Conservation (phyloP, 2,113 vertebrate genomes). For the Caranx melampygus region DNA sequence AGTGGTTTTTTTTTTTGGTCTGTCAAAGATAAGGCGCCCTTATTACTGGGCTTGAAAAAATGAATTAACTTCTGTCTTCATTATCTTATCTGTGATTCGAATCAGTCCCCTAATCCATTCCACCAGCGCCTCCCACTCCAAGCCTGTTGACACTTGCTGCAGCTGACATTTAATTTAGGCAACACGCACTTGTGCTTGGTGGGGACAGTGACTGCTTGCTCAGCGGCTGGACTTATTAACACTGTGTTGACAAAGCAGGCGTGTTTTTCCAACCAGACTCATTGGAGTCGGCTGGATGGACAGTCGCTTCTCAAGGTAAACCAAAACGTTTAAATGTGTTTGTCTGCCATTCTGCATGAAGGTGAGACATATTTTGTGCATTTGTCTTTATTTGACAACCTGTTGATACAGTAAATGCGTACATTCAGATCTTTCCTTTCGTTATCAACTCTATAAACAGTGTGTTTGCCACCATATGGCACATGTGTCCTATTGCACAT, state of each 20-base stretch:
- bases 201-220: constrained; percentile 44
- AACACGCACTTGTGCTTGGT: constrained; percentile 39
- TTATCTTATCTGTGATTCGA: constrained; percentile 85
- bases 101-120: constrained; percentile 84
- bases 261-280: constrained; percentile 12
- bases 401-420: background rate
- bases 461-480: constrained; percentile 11
- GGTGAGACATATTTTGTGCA: constrained; percentile 10
- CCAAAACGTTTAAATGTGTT: background rate
- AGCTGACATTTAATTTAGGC: constrained; percentile 85
- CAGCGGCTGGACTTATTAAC: constrained; percentile 58
- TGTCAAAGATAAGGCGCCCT: constrained; percentile 70
- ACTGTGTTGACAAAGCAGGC: constrained; percentile 36
- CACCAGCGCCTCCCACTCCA: constrained; percentile 55
- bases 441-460: background rate
- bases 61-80: constrained; percentile 81
- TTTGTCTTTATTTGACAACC: constrained; percentile 6
- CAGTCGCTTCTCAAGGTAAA: constrained; percentile 3
- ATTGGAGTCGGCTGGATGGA: background rate
- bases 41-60: constrained; percentile 64
- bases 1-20: constrained; percentile 31
- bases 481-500: background rate
- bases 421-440: constrained; percentile 7
- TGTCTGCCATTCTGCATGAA: background rate
- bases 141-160: constrained; percentile 71